Evolutionary conservation across 2,888 invertebrate species (phyloP), one percentile per base, ranked within the genome.

Genomic region (Sinotaia quadrata): DNA sequence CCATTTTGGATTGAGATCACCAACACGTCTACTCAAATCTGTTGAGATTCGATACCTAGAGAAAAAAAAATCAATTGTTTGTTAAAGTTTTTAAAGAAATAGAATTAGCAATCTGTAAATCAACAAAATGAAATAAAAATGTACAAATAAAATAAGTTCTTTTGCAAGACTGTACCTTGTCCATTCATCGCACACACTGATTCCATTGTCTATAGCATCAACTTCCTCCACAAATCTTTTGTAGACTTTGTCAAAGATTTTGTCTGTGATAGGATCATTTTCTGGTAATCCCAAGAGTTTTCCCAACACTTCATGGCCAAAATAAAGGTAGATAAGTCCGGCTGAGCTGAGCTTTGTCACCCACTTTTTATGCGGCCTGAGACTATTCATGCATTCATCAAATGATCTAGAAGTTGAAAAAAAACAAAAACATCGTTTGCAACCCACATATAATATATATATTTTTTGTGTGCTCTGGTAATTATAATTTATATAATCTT

Each of bases 151-250:
- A n/a, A n/a, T n/a, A n/a, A n/a, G n/a, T n/a, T n/a, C n/a, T n/a
- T n/a, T n/a, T n/a, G n/a, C n/a, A n/a, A n/a, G n/a, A n/a, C n/a
- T n/a, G n/a, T n/a, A n/a, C n/a, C n/a, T n/a, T n/a, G n/a, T n/a
- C n/a, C n/a, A n/a, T n/a, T n/a, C n/a, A n/a, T n/a, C n/a, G n/a
- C n/a, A n/a, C n/a, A n/a, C 93, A 65, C 93, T 92, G 0, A 98
- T 91, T n/a, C 98, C 99, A 90, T 99, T 99, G 87, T 99, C 99
- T 67, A 98, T 94, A 0, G 94, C 98, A 89, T 99, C 99, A 71
- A 99, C 91, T 90, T 98, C 97, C 89, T 94, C 93, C 18, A 99
- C 92, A 67, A 98, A 94, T 69, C 91, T 91, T 75, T 94, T 93
- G 87, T 99, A 99, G 0, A 98, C 91, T 75, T 89, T 89, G 67